Evolutionary conservation across 1,140 invertebrate genomes (phyloP), one percentile per base, ranked within the genome.

Genomic region (Lethocerus indicus): DNA sequence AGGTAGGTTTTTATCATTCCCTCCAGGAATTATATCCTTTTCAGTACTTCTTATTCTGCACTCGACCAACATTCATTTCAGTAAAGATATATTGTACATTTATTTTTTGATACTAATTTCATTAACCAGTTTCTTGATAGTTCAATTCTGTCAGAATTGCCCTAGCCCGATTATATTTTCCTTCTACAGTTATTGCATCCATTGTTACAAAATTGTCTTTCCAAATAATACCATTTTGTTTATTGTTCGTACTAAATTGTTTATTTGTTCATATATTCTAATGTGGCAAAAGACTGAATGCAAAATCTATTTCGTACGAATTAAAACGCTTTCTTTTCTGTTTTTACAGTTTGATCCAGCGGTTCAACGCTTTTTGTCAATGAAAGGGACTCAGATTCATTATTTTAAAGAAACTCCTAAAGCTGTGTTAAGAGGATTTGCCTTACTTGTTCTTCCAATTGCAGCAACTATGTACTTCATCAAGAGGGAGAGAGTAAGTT

Each of bases 291-390:
- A 21, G 16, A 12, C 14, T 43, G 9, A 43, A 7, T 13, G 6
- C 16, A 21, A 24, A 12, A 6, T 16, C 9, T n/a, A 46, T 46
- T 29, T 24, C 3, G 9, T 28, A 28, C 18, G 3, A 29, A 18
- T 46, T 47, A 18, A 27, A n/a, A n/a, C n/a, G n/a, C n/a, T n/a
- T 18, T 23, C 13, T 25, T 26, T 69, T 49, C 66, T 62, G 61
- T 63, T 59, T 53, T 72, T 73, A 48, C 61, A 90, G 86, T 79
- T 87, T 62, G 86, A 89, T 65, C 63, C 74, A 40, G 78, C 72
- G 20, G 56, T 87, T 14, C 73, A 83, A 57, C 72, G 82, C 49
- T 85, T 73, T 58, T 63, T 74, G 54, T 71, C 81, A 0, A 75
- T 83, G 71, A 72, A 73, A 63, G 71, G 72, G 0, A 73, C 67